A percentile compares a stretch with the other conserved stretches of the same genome.
Evolutionary conservation across 2,797 vertebrate genomes (phyloP).

Genomic region (Tiaroga cobitis): DNA sequence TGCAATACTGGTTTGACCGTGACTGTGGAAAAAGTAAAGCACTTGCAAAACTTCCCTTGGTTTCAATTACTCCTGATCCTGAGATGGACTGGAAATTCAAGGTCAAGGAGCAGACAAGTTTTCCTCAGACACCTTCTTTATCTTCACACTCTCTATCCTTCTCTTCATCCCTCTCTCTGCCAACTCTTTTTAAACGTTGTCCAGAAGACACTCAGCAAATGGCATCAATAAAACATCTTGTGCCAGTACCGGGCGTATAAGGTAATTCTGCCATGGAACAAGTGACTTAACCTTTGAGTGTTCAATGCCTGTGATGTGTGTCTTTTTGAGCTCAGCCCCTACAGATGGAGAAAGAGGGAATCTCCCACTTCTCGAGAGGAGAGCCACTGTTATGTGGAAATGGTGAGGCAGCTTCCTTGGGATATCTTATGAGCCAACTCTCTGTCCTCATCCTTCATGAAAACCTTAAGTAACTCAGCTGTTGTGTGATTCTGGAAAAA

Average conservation of each 20-base stretch:
- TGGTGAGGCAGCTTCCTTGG: slow-evolving; percentile 25
- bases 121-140: background rate
- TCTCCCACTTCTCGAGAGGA: slow-evolving; percentile 32
- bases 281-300: slow-evolving; percentile 40
- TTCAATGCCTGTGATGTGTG: slow-evolving; percentile 10
- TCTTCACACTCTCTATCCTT: background rate
- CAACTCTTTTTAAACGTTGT: slow-evolving; percentile 4
- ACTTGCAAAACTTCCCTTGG: background rate
- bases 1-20: slow-evolving; percentile 5
- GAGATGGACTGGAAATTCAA: slow-evolving; percentile 28
- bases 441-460: slow-evolving; percentile 43
- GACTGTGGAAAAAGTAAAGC: slow-evolving; percentile 24
- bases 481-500: slow-evolving; percentile 41
- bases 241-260: background rate
- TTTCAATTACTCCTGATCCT: background rate
- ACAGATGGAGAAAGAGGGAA: slow-evolving; percentile 28
- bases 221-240: background rate
- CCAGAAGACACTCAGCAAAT: background rate
- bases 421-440: slow-evolving; percentile 39
- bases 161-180: background rate
- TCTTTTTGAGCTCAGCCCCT: background rate
- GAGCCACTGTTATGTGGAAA: slow-evolving; percentile 43
- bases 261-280: slow-evolving; percentile 28
- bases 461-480: slow-evolving; percentile 41
- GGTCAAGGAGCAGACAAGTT: slow-evolving; percentile 18